Conservation (phyloP, 30 jellyfish, hydroid and myxozoan species). For the Hydractinia symbiolongicarpus region DNA sequence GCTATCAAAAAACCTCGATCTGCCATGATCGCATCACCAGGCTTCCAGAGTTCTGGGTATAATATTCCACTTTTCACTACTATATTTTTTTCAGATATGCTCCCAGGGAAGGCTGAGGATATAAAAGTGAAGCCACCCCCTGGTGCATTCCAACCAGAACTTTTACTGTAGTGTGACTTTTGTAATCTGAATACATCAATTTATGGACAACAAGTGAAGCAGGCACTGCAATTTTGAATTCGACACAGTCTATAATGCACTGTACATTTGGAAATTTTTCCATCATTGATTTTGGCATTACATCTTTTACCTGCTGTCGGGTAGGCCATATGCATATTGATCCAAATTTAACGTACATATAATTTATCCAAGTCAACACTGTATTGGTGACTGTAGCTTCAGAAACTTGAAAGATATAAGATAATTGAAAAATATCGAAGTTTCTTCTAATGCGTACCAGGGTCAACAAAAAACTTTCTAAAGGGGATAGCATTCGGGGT, state of each 20-base stretch:
- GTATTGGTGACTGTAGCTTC: background rate
- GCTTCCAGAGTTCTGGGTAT: too few species aligned
- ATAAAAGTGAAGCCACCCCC: background rate
- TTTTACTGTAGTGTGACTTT: slow-evolving; percentile 1
- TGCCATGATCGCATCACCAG: too few species aligned
- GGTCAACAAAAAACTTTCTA: slow-evolving; percentile 2
- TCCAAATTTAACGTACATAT: background rate
- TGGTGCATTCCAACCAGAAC: slow-evolving; percentile 14
- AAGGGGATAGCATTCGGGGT: slow-evolving; percentile 1
- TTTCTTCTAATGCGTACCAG: slow-evolving; percentile 10
- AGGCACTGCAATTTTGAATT: slow-evolving; percentile 5
- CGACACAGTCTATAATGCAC: slow-evolving; percentile 4
- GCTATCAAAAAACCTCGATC: too few species aligned
- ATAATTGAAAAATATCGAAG: background rate
- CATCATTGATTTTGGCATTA: slow-evolving; percentile 1
- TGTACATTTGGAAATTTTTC: background rate
- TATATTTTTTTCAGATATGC: too few species aligned
- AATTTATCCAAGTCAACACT: slow-evolving; percentile 8
- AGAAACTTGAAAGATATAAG: slow-evolving; percentile 4
- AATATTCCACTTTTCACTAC: too few species aligned
- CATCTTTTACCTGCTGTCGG: background rate
- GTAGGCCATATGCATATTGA: slow-evolving; percentile 11
- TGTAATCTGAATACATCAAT: slow-evolving; percentile 2
- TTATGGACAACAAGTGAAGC: background rate
- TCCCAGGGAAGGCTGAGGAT: background rate